A percentile compares a stretch with the other conserved stretches of the same genome.
Evolutionary conservation across 2,113 vertebrate genomes (phyloP).

Genomic region (human (Homo sapiens)): GRCh38 chr2:24752501-24753000

Average conservation of each 20-base stretch:
- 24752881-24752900: background rate
- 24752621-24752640: background rate
- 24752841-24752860: conserved; percentile 42
- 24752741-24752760: background rate
- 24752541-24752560: background rate
- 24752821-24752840: conserved; percentile 33
- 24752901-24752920: conserved; percentile 75
- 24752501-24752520: background rate
- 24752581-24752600: background rate
- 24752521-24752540: background rate
- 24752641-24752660: background rate
- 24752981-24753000: conserved; percentile 76
- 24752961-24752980: conserved; percentile 75
- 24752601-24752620: background rate
- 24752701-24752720: background rate
- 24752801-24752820: background rate
- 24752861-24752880: conserved; percentile 51
- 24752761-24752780: background rate
- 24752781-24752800: background rate
- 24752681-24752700: conserved; percentile 17
- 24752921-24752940: conserved; percentile 68
- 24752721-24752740: background rate
- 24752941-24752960: conserved; percentile 76
- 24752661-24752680: background rate
- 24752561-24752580: background rate